phyloP scores from a whole-genome alignment of 2,888 invertebrate genomes.

The Eugnorisma glareosa region DNA sequence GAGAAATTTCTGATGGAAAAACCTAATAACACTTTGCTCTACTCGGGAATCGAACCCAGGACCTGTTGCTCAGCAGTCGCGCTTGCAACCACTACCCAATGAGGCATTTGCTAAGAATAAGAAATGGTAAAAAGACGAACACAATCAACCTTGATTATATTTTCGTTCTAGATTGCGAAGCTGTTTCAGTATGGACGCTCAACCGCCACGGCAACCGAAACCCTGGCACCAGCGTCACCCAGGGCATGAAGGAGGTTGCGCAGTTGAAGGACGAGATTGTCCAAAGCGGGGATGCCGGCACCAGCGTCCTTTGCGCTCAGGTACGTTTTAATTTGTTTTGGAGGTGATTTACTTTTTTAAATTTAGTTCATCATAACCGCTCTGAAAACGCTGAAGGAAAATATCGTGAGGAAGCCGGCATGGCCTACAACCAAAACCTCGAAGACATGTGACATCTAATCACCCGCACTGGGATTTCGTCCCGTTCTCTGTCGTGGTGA shows the following conservation, averaged over 20 bases:
- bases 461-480: background rate
- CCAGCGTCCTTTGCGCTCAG: constrained; percentile 82
- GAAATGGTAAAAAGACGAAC: background rate
- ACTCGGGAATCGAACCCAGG: no score
- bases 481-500: background rate
- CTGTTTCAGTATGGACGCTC: constrained; percentile 93
- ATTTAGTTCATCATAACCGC: background rate
- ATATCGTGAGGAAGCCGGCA: background rate
- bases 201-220: constrained; percentile 93
- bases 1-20: no score
- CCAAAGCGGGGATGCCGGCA: constrained; percentile 90
- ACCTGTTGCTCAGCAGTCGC: no score
- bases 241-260: constrained; percentile 88
- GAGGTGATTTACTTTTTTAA: background rate
- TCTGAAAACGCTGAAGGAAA: background rate
- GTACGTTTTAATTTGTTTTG: constrained; percentile 58
- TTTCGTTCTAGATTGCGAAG: constrained; percentile 91
- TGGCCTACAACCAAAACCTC: background rate
- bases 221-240: constrained; percentile 90
- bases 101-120: no score
- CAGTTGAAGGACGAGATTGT: constrained; percentile 91
- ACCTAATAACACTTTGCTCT: no score
- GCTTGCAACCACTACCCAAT: no score
- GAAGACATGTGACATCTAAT: background rate
- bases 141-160: background rate